phyloP scores from a whole-genome alignment of 2,113 vertebrate genomes.

The Cariama cristata region DNA sequence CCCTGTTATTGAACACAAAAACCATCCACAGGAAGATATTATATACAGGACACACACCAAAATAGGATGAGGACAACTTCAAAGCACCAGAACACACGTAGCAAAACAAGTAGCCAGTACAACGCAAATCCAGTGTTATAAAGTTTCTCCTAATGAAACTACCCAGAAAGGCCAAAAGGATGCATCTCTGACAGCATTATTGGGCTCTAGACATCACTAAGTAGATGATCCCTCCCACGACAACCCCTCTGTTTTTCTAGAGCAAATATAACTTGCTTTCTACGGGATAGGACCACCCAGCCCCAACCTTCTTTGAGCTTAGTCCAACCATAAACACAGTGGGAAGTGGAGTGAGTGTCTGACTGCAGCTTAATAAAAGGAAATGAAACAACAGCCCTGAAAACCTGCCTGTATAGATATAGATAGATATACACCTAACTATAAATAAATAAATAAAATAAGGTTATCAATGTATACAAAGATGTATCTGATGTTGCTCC shows the following conservation, averaged over 20 bases:
- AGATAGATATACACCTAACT: background rate
- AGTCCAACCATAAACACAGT: background rate
- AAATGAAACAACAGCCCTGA: background rate
- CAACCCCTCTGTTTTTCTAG: background rate
- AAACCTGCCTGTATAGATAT: background rate
- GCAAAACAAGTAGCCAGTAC: background rate
- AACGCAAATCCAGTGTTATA: background rate
- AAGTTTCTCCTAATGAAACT: background rate
- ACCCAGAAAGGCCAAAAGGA: background rate
- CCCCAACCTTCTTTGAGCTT: background rate
- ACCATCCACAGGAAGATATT: background rate
- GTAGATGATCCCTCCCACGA: background rate
- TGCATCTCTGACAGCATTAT: fast-evolving
- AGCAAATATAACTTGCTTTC: background rate
- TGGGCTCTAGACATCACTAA: background rate
- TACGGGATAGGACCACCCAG: background rate
- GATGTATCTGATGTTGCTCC: background rate
- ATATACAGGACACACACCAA: background rate
- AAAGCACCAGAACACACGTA: background rate
- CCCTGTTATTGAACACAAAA: background rate
- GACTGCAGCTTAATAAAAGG: background rate
- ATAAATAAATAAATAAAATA: background rate
- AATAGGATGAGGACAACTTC: background rate
- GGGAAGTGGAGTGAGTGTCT: background rate
- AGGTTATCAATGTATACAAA: background rate